These are phyloP conservation scores for Athripsodes cinereus DNA, from an alignment of 2,888 invertebrate species.

Conservation along the genomic window DNA sequence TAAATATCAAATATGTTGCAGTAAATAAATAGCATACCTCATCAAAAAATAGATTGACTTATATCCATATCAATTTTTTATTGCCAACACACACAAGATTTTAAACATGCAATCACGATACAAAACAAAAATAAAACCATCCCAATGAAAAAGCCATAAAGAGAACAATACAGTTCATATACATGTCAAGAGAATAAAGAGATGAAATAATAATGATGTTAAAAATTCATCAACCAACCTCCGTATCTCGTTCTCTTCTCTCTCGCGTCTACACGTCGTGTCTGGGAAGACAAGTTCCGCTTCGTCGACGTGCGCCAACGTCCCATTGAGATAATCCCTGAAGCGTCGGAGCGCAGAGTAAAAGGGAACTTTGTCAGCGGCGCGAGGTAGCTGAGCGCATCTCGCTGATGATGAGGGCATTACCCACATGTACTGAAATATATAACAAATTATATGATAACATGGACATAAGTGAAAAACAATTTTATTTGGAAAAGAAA, in stretches of 20 bases:
- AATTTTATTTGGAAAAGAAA: no score
- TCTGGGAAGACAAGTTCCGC: constrained; percentile 77
- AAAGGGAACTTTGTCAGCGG: constrained; percentile 97
- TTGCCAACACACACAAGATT: no score
- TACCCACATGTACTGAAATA: constrained; percentile 88
- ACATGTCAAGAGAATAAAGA: no score
- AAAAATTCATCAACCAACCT: constrained; percentile 25
- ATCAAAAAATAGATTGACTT: no score
- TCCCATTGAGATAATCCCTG: constrained; percentile 87
- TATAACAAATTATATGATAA: not conserved
- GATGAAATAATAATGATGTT: no score
- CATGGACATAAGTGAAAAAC: not conserved
- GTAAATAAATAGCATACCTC: no score
- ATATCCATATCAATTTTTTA: no score
- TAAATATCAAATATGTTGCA: no score
- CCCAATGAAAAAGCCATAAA: no score
- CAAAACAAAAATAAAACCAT: no score
- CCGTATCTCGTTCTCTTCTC: constrained; percentile 51
- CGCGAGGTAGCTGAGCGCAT: constrained; percentile 94
- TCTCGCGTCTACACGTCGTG: constrained; percentile 45
- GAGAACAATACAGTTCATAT: no score
- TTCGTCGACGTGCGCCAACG: constrained; percentile 78
- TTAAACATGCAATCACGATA: no score
- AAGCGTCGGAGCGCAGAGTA: constrained; percentile 94
- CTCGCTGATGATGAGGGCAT: constrained; percentile 98